Evolutionary conservation across 2,113 vertebrate species (phyloP), one percentile per base, ranked within the genome.

Genomic region (Genyomyrus donnyi): DNA sequence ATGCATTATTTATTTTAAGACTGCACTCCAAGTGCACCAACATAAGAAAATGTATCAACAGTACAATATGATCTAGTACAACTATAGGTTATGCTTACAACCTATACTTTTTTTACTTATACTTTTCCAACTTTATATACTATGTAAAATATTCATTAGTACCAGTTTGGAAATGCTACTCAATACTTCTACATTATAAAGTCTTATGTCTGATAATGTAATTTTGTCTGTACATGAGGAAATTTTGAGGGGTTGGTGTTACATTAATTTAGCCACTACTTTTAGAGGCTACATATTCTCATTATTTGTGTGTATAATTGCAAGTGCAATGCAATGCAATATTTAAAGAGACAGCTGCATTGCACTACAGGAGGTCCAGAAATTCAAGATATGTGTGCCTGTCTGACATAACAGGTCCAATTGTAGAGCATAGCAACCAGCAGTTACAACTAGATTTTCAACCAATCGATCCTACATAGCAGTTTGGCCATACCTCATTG

Each of bases 401-500:
- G 13, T 39, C 31, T 77, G 70, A 77, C 31, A 17, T 39, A 39
- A 77, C 31, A 84, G 6, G 19, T 19, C 17, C 80, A 84, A 21
- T 21, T 48, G 80, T 45, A 84, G 42, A 46, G 19, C 80, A 48
- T 2, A n/a, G 9, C 42, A 4, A 48, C 70, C 31, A 77, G 31
- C 31, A 35, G 35, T 48, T 85, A 46, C 83, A 85, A n/a, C 5
- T 11, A 85, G 83, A 85, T 24, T 48, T n/a, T 85, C 83, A 27
- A 48, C 83, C 46, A 27, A n/a, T 27, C 35, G 8, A 42, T 53
- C 19, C 53, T 53, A 6, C 3, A 52, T 27, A 11, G 70, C 24
- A 17, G 35, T 46, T 46, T 31, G 35, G 42, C 6, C 92, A 95
- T 95, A 98, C 98, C 96, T 97, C 96, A 91, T 95, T 96, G 17